phyloP scores from a whole-genome alignment of 2,888 invertebrate genomes.

The Nebria brevicollis region DNA sequence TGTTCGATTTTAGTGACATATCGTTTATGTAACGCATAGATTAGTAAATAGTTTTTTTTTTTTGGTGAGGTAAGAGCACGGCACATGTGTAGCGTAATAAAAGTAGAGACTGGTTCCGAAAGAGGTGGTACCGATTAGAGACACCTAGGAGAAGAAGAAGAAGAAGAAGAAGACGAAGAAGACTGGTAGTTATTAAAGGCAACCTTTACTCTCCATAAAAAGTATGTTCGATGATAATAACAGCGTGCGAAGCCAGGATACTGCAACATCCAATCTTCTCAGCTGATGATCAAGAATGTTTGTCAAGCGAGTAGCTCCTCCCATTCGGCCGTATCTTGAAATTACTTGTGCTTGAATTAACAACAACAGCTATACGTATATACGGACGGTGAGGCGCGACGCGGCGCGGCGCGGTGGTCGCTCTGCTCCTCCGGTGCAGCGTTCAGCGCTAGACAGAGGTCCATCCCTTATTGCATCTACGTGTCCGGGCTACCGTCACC shows the following conservation, averaged over 20 bases:
- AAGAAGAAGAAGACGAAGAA: conserved; percentile 16
- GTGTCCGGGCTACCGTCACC: background rate
- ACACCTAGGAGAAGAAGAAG: conserved; percentile 30
- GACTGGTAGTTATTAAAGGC: conserved; percentile 47
- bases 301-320: conserved; percentile 23
- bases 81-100: background rate
- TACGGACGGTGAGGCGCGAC: background rate
- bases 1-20: no score
- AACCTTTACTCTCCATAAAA: conserved; percentile 44
- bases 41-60: background rate
- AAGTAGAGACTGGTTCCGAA: background rate
- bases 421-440: no score
- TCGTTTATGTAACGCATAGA: background rate
- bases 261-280: conserved; percentile 57
- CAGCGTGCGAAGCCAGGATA: conserved; percentile 52
- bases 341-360: conserved; percentile 28
- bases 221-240: conserved; percentile 54
- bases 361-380: conserved; percentile 1
- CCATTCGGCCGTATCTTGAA: conserved; percentile 30
- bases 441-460: background rate
- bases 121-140: conserved; percentile 45
- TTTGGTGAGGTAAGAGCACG: background rate
- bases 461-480: conserved; percentile 15
- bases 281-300: conserved; percentile 55
- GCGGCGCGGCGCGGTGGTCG: no score